Evolutionary conservation across 2,888 invertebrate genomes (phyloP), one percentile per base, ranked within the genome.

Genomic region (Leptarthrus brevirostris): DNA sequence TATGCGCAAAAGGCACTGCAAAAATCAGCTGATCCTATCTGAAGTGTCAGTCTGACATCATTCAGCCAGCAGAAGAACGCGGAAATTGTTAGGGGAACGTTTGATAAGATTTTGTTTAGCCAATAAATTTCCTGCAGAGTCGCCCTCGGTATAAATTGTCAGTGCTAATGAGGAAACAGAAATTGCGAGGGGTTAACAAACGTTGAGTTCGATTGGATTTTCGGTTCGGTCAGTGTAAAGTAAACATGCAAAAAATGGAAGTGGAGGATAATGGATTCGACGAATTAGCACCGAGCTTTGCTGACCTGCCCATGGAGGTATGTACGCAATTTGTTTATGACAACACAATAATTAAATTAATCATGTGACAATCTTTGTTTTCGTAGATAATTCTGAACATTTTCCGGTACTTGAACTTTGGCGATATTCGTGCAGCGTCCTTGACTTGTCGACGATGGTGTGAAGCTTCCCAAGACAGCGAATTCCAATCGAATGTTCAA

Each of bases 381-480:
- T 1, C 24, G 3, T 36, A 91, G 91, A 87, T 91, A 71, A 85
- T 91, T 77, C 87, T 90, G 74, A 87, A 89, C 78, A 87, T 91
- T 76, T 89, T 90, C 80, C 87, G 89, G 77, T 90, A 88, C 82
- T 82, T 91, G 77, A 87, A 89, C 40, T 87, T 89, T 78, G 86
- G 90, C 1, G 93, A 93, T 80, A 85, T 90, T 78, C 88, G 90
- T 81, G 86, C 88, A 54, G 90, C 90, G 40, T 89, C 90, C 77
- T 86, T 90, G 77, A 90, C 91, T 22, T 91, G 90, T 80, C 86
- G 83, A 16, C 84, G 87, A 0, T 93, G 92, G 92, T 89, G 90
- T 77, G 87, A 89, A 75, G 92, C 92, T 12, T 88, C 90, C 4
- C 87, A 90, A 79, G 64, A 66, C 24, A 18, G 36, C 0, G 86